Percentiles rank a stretch among this genome's conserved stretches.
Evolutionary conservation across 2,113 vertebrate genomes (phyloP).

Genomic region (Typhlomys cinereus): DNA sequence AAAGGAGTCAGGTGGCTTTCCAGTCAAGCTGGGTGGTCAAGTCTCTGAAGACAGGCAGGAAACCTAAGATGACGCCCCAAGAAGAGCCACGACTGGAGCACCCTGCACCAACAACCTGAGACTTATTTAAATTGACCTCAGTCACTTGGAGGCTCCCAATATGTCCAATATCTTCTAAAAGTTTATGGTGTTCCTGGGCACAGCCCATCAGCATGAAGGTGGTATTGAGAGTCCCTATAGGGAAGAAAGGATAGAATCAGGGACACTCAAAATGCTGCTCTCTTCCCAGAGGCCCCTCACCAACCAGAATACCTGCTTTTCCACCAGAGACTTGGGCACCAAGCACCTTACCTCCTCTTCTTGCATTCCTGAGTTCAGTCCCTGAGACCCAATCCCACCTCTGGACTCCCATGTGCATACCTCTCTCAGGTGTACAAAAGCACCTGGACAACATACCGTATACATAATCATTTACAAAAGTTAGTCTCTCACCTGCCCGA

Average conservation of each 20-base stretch:
- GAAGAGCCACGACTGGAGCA: neutral
- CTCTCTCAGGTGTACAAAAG: neutral
- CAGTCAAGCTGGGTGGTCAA: neutral
- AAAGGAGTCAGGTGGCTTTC: conserved; percentile 1
- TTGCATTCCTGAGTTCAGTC: neutral
- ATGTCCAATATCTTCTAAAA: conserved; percentile 49
- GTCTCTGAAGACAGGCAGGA: conserved; percentile 42
- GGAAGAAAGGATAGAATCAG: neutral
- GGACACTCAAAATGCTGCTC: neutral
- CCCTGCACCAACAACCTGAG: neutral
- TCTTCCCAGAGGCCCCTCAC: conserved; percentile 3
- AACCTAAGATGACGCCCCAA: conserved; percentile 21
- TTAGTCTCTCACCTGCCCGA: conserved; percentile 65
- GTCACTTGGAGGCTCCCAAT: conserved; percentile 70
- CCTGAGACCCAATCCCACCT: neutral
- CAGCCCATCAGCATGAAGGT: conserved; percentile 76
- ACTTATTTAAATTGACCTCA: conserved; percentile 55
- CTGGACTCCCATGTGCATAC: neutral
- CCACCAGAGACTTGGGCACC: neutral
- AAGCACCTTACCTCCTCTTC: neutral
- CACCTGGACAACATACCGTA: neutral
- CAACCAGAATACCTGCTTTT: neutral
- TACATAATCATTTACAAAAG: neutral
- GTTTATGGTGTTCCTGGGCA: neutral
- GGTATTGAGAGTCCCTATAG: conserved; percentile 65